Conservation (phyloP, 2,888 invertebrate species). For the Acleris laterana region DNA sequence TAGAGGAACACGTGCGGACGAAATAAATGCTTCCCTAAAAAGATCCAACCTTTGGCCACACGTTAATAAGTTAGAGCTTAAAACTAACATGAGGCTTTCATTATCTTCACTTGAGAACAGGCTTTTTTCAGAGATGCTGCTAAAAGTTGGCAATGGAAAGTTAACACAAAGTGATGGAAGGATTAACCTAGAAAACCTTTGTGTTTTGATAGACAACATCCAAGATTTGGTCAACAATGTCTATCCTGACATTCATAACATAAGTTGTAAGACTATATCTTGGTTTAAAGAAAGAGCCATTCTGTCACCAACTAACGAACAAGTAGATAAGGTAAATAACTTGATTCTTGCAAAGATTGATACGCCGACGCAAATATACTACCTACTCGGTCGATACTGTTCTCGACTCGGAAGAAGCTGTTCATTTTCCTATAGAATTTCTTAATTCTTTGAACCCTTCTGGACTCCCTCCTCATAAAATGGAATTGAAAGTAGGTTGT, state of each 20-base stretch:
- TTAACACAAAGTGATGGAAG: conserved; percentile 46
- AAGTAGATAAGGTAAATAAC: conserved; percentile 40
- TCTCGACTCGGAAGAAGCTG: conserved; percentile 42
- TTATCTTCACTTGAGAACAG: conserved; percentile 40
- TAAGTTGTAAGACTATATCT: conserved; percentile 44
- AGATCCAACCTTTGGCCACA: no score
- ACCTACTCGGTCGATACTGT: conserved; percentile 45
- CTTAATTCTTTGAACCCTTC: conserved; percentile 6
- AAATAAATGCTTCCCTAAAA: conserved; percentile 23
- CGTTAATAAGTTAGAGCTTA: conserved; percentile 37
- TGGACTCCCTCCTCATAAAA: no score
- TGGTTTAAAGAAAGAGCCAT: conserved; percentile 46
- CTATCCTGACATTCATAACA: conserved; percentile 45
- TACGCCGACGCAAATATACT: conserved; percentile 42
- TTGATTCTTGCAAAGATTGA: conserved; percentile 38
- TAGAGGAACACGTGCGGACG: conserved; percentile 45
- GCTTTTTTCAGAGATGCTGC: conserved; percentile 45
- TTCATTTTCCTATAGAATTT: conserved; percentile 18
- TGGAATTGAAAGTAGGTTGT: no score
- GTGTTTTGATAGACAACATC: conserved; percentile 16
- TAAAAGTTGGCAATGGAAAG: conserved; percentile 44
- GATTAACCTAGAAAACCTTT: conserved; percentile 43
- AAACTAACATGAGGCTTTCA: conserved; percentile 45
- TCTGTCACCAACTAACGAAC: conserved; percentile 46
- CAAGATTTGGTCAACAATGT: conserved; percentile 41